Conservation (phyloP, 1,140 invertebrate species). For the Orius insidiosus region DNA sequence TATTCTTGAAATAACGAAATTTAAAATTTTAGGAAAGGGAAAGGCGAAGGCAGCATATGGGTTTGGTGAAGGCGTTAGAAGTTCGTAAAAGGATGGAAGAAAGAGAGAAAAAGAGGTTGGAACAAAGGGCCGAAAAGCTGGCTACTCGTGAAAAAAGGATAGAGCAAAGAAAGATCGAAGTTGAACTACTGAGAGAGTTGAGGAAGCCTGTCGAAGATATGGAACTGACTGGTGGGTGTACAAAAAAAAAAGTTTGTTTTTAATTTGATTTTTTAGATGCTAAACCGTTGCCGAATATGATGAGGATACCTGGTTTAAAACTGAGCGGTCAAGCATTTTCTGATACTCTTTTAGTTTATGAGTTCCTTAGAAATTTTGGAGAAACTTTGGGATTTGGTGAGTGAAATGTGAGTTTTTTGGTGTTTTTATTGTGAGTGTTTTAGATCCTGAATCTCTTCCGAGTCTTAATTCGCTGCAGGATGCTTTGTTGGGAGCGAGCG, state of each 20-base stretch:
- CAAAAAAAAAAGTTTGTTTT: not conserved
- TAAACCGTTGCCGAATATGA: slow-evolving; percentile 52
- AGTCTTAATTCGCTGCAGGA: slow-evolving; percentile 70
- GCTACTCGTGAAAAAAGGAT: slow-evolving; percentile 64
- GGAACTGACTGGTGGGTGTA: slow-evolving; percentile 41
- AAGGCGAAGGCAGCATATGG: slow-evolving; percentile 73
- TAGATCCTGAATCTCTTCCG: slow-evolving; percentile 74
- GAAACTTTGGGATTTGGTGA: slow-evolving; percentile 81
- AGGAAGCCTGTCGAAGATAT: slow-evolving; percentile 78
- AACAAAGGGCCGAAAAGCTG: slow-evolving; percentile 57
- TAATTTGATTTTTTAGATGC: slow-evolving; percentile 32
- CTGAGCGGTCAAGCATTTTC: slow-evolving; percentile 75
- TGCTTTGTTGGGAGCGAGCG: slow-evolving; percentile 62
- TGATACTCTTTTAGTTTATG: slow-evolving; percentile 81
- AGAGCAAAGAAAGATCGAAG: slow-evolving; percentile 63
- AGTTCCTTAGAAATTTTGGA: slow-evolving; percentile 91
- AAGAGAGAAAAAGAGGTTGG: slow-evolving; percentile 65
- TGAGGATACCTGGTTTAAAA: slow-evolving; percentile 62
- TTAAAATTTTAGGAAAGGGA: slow-evolving; percentile 56
- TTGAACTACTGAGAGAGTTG: slow-evolving; percentile 67
- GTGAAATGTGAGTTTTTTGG: slow-evolving; percentile 19
- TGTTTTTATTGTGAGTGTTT: slow-evolving; percentile 14
- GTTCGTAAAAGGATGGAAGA: slow-evolving; percentile 72
- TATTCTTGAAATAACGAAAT: not conserved
- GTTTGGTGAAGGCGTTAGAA: slow-evolving; percentile 72